Conservation (phyloP, 2,113 vertebrate genomes). For the Microtus richardsoni region DNA sequence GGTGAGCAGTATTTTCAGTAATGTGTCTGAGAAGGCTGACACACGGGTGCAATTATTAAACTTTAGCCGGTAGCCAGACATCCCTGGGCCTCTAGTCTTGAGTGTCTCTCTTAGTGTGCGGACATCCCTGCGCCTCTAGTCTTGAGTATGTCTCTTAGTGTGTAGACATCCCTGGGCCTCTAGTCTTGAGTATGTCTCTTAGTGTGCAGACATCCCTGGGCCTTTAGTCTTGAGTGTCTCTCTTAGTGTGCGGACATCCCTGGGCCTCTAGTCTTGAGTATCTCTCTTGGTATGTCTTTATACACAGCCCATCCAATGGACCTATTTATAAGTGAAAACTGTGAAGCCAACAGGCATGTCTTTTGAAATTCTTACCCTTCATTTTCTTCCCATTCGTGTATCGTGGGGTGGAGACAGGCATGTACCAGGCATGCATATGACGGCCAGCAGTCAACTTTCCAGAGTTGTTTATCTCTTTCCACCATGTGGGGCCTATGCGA, state of each 20-base stretch:
- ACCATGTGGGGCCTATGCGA: background rate
- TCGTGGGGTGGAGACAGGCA: background rate
- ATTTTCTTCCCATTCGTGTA: background rate
- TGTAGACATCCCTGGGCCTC: no score
- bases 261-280: background rate
- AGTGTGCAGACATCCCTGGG: background rate
- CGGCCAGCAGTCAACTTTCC: background rate
- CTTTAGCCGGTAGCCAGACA: background rate
- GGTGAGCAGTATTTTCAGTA: background rate
- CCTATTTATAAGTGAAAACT: background rate
- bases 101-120: background rate
- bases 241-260: no score
- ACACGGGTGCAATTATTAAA: background rate
- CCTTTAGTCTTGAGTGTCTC: background rate
- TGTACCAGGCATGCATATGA: background rate
- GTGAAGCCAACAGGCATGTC: background rate
- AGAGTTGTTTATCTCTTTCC: background rate
- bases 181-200: no score
- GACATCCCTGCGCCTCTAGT: background rate
- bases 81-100: background rate
- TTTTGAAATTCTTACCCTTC: slow-evolving; percentile 46
- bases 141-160: background rate
- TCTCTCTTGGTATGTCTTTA: background rate
- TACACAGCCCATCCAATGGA: background rate
- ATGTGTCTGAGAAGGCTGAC: background rate